Conservation (phyloP, 1,140 invertebrate genomes). For the Trachymyrmex septentrionalis region DNA sequence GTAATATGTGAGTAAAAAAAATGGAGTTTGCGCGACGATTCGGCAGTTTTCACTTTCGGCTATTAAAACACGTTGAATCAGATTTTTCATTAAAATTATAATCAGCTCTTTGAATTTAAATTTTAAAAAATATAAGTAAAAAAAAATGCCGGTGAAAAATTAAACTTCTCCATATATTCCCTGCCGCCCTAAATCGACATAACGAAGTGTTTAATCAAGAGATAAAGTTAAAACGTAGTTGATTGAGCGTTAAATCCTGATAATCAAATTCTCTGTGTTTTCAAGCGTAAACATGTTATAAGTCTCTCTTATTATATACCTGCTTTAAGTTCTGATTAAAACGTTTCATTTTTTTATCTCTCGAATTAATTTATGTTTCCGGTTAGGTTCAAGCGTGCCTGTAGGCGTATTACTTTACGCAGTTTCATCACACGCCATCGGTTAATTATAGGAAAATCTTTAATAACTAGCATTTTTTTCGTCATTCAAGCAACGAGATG, state of each 20-base stretch:
- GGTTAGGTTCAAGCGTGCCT: not conserved
- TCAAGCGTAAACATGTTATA: slow-evolving; percentile 11
- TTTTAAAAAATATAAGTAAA: not conserved
- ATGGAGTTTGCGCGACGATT: not conserved
- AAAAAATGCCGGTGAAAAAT: not conserved
- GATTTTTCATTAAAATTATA: not conserved
- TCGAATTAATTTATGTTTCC: not conserved
- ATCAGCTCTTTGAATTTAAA: not conserved
- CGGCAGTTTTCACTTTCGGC: slow-evolving; percentile 8
- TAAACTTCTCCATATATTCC: not conserved
- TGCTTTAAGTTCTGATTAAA: not conserved
- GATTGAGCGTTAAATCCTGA: slow-evolving; percentile 17
- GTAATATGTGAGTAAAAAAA: not conserved
- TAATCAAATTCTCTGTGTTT: not conserved
- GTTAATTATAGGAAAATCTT: not conserved
- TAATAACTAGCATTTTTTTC: not conserved
- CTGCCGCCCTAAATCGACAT: not conserved
- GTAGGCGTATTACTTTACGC: slow-evolving; percentile 15
- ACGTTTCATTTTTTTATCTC: not conserved
- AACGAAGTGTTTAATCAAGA: not conserved
- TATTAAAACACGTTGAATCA: not conserved
- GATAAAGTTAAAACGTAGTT: not conserved
- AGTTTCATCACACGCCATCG: slow-evolving; percentile 13
- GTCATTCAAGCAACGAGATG: not conserved
- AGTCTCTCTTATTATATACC: not conserved